These are phyloP conservation scores for Lutjanus erythropterus DNA, from an alignment of 2,113 vertebrate genomes.

Conservation along the genomic window DNA sequence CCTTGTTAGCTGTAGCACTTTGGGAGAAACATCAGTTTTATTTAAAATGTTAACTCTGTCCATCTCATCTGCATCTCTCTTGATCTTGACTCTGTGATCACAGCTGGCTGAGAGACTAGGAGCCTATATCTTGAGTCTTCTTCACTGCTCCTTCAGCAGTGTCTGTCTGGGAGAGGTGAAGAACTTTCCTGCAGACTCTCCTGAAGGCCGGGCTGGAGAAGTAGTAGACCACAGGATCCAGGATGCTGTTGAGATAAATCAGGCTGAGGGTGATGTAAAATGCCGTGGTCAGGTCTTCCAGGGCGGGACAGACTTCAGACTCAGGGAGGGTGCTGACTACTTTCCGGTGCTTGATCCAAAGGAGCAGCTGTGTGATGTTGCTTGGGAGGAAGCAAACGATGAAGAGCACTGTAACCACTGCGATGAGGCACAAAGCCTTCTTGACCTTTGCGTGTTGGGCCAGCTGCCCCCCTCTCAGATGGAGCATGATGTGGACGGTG, in stretches of 20 bases:
- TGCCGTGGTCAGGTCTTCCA: slow-evolving; percentile 35
- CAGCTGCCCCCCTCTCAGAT: slow-evolving; percentile 66
- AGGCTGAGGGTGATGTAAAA: slow-evolving; percentile 79
- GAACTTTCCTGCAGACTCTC: slow-evolving; percentile 61
- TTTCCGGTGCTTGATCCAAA: slow-evolving; percentile 66
- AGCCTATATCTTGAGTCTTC: slow-evolving; percentile 60
- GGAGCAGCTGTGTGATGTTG: slow-evolving; percentile 74
- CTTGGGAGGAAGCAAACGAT: slow-evolving; percentile 78
- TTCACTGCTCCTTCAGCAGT: slow-evolving; percentile 34
- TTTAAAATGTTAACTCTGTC: not conserved
- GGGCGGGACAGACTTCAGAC: slow-evolving; percentile 26
- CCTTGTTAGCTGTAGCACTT: not conserved
- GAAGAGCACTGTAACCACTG: slow-evolving; percentile 68
- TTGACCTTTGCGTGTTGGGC: slow-evolving; percentile 68
- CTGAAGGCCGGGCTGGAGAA: slow-evolving; percentile 79
- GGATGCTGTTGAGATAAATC: slow-evolving; percentile 81
- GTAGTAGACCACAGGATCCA: slow-evolving; percentile 83
- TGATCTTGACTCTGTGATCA: slow-evolving; percentile 9
- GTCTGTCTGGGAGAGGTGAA: slow-evolving; percentile 36
- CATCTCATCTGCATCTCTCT: not conserved
- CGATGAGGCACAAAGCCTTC: slow-evolving; percentile 74
- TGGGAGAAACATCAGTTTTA: not conserved
- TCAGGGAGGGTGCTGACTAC: not conserved
- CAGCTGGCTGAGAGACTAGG: slow-evolving; percentile 68
- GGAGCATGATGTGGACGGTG: slow-evolving; percentile 59